Evolutionary conservation across 2,888 invertebrate genomes (phyloP), one percentile per base, ranked within the genome.

Genomic region (Pristionchus japonicus): DNA sequence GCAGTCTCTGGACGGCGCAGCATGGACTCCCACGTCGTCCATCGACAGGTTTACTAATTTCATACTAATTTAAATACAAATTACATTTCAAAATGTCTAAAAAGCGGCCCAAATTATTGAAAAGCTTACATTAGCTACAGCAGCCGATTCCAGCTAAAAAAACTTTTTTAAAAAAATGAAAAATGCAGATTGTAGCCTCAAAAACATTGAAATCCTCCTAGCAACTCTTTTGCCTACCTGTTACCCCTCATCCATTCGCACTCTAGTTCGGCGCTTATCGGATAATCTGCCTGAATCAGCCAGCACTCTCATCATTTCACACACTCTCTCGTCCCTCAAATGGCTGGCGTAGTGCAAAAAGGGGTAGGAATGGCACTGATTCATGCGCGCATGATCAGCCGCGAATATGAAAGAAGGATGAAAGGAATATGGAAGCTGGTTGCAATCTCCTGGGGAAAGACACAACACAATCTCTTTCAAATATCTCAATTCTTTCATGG

Each of bases 11-110:
- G 40, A 37, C 77, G 3, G 57, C 87, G 3, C 52, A 40, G 77
- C 47, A 87, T 87, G 87, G 57, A 77, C 77, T 87, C 49, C 37
- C 34, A 77, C 37, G 47, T 87, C 57, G 87, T 87, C 17, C 61
- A 87, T 61, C 49, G 87, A 87, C 87, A 87, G 87, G 87, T 87
- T 40, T 27, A 7, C 7, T 40, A 2, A 37, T 40, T 70, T 67
- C 31, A 31, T 67, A 52, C 23, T 57, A 40, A 40, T 74, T 74
- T 64, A 64, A 64, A 31, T 64, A 64, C 1, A 9, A 27, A 27
- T 43, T 9, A 43, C 11, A 43, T 9, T n/a, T n/a, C n/a, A n/a
- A n/a, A n/a, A n/a, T n/a, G n/a, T n/a, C n/a, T n/a, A n/a, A n/a
- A n/a, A n/a, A n/a, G n/a, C n/a, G n/a, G n/a, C n/a, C n/a, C n/a